Conservation (phyloP, 2,888 invertebrate species). For the Baccha elongata region DNA sequence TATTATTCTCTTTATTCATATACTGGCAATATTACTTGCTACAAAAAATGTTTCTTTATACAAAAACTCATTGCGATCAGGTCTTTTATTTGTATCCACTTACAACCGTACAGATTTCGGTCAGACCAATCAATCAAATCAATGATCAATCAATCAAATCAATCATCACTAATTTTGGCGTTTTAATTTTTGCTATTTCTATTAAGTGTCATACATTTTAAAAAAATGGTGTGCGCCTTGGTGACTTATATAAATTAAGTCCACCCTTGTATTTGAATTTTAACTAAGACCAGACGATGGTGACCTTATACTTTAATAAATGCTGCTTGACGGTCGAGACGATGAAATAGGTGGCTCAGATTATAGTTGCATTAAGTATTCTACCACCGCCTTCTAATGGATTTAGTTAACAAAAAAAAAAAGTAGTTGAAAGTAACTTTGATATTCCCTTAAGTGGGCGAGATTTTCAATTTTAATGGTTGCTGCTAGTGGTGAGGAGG, state of each 20-base stretch:
- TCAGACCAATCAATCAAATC: too few species aligned
- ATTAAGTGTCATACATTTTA: too few species aligned
- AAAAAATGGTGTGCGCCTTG: not conserved
- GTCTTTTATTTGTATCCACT: too few species aligned
- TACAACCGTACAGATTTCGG: too few species aligned
- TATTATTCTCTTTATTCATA: too few species aligned
- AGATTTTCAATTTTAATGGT: too few species aligned
- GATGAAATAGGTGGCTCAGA: slow-evolving; percentile 25
- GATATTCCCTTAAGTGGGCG: slow-evolving; percentile 47
- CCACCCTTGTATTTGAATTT: not conserved
- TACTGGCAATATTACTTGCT: too few species aligned
- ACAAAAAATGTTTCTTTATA: too few species aligned
- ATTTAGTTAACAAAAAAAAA: slow-evolving; percentile 54
- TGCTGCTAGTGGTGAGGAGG: not conserved
- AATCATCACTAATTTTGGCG: too few species aligned
- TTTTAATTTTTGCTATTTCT: too few species aligned
- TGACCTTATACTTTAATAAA: slow-evolving; percentile 17
- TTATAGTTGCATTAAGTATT: slow-evolving; percentile 15
- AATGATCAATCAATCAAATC: too few species aligned
- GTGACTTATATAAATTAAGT: not conserved
- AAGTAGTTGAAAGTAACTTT: slow-evolving; percentile 52
- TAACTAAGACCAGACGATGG: slow-evolving; percentile 12
- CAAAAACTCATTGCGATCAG: too few species aligned
- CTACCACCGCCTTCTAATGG: slow-evolving; percentile 23
- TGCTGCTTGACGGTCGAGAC: slow-evolving; percentile 1